These are phyloP conservation scores for Aphodius sticticus DNA, from an alignment of 2,888 invertebrate species.

Conservation along the genomic window DNA sequence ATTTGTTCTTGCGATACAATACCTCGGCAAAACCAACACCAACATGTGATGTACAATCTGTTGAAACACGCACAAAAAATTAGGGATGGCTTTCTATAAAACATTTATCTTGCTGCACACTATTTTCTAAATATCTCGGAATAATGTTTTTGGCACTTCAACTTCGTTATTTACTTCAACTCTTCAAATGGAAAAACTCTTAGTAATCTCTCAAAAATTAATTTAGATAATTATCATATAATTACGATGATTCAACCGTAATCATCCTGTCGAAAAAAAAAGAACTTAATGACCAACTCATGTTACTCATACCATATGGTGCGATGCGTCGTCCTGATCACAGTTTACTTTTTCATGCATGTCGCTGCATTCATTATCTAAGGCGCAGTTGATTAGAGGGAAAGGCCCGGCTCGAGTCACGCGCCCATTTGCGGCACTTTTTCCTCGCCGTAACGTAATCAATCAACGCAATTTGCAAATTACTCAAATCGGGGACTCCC, in stretches of 20 bases:
- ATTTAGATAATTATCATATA: not conserved
- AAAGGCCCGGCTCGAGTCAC: slow-evolving; percentile 49
- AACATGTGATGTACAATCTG: too few relatives aligned
- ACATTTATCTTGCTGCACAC: too few relatives aligned
- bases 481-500: slow-evolving; percentile 48
- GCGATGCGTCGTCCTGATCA: not conserved
- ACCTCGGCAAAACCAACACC: too few relatives aligned
- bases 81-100: too few relatives aligned
- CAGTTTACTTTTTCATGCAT: slow-evolving; percentile 10
- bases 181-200: too few relatives aligned
- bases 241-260: not conserved
- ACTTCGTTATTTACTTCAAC: too few relatives aligned
- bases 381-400: slow-evolving; percentile 49
- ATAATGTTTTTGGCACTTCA: too few relatives aligned
- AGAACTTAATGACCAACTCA: not conserved
- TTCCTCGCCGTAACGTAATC: slow-evolving; percentile 45
- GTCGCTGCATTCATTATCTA: slow-evolving; percentile 46
- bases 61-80: too few relatives aligned
- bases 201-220: not conserved
- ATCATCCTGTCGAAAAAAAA: not conserved
- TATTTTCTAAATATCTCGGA: too few relatives aligned
- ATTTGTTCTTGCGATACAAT: too few relatives aligned
- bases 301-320: not conserved
- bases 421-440: slow-evolving; percentile 46
- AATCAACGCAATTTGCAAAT: slow-evolving; percentile 56